Evolutionary conservation across 2,113 vertebrate genomes (phyloP).

Genomic region (Ameiurus melas): DNA sequence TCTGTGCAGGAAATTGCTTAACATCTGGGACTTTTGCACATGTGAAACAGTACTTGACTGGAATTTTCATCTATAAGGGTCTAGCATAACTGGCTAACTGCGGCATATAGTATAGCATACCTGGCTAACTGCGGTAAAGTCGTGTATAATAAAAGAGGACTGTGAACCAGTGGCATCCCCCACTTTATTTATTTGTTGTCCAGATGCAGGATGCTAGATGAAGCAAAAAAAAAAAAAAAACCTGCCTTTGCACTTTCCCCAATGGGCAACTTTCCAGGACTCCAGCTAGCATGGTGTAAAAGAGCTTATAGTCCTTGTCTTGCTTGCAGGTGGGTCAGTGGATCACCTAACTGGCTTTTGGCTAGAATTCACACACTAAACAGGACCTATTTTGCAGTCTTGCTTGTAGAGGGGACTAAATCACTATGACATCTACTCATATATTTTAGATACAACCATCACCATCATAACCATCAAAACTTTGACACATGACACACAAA

Average conservation of each 20-base stretch:
- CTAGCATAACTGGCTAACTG: background rate
- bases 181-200: background rate
- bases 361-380: background rate
- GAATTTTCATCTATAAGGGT: background rate
- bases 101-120: background rate
- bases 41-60: background rate
- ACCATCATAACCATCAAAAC: background rate
- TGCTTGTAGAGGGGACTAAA: background rate
- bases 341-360: background rate
- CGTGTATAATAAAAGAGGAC: background rate
- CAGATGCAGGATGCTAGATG: background rate
- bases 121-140: background rate
- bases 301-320: background rate
- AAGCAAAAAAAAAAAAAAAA: background rate
- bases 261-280: background rate
- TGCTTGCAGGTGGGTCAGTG: conserved; percentile 1
- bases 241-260: background rate
- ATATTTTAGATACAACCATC: background rate
- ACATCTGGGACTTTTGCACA: background rate
- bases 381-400: background rate
- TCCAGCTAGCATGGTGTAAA: background rate
- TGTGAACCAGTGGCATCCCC: background rate
- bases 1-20: background rate
- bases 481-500: background rate
- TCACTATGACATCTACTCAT: background rate